Evolutionary conservation across 2,113 vertebrate genomes (phyloP), one percentile per base, ranked within the genome.

Genomic region (Callionymus lyra): DNA sequence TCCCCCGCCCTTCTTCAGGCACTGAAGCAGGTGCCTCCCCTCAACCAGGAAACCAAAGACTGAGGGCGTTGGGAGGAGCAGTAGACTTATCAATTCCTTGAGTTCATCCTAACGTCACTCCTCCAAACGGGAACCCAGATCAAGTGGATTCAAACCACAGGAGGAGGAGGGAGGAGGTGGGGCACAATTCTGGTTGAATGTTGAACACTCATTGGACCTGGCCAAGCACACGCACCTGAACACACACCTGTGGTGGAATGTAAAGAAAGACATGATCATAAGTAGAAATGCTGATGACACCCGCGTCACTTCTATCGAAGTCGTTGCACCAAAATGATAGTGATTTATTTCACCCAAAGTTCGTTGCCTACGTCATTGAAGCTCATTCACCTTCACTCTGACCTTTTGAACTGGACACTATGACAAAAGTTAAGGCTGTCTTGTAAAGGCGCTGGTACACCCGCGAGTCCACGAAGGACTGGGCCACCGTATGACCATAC

Each of bases 11-110:
- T 98, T 64, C 87, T 96, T 49, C 94, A 97, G 38, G 92, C 89
- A 38, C 82, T 97, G 59, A 97, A 96, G 82, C 94, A 97, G 63
- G 89, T 95, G 51, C 92, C 93, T 18, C 89, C 90, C 44, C 84
- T 97, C 75, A 91, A 91, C 86, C 77, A 90, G 72, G 93, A 98
- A 91, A 90, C 93, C 91, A 98, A 97, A 92, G 95, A 97, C 88
- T 98, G 76, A 90, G 45, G 53, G 36, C 47, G 18, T 18, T 43
- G 14, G 35, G 59, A 63, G 33, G 59, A 67, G 42, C 65, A 63
- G 38, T 34, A 18, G 53, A 69, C 63, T 46, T 50, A 60, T 58
- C 62, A 12, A 45, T 57, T 68, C 68, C 68, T 54, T 44, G 50
- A 51, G 54, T 43, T 53, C 56, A 65, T 59, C 55, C 31, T 46